Conservation (phyloP, 1,140 invertebrate species). For the Drosophila bifasciata region DNA sequence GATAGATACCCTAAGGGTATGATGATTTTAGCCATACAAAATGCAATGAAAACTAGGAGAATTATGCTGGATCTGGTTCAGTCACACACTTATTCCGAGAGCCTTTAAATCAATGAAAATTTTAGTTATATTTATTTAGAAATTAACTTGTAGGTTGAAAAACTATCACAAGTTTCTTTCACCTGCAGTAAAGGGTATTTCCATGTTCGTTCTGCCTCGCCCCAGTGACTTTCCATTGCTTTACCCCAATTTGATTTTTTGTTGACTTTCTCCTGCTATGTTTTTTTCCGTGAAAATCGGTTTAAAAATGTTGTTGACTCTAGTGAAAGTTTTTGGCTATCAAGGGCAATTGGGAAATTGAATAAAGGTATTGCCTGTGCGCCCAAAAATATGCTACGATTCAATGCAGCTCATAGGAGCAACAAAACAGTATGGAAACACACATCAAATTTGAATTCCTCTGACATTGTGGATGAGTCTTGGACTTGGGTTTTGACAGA, state of each 20-base stretch:
- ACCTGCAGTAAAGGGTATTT: neutral
- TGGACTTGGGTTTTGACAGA: neutral
- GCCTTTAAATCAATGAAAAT: too few species aligned
- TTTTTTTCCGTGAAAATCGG: conserved; percentile 21
- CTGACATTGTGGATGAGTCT: conserved; percentile 9
- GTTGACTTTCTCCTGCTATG: conserved; percentile 11
- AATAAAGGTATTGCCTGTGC: conserved; percentile 24
- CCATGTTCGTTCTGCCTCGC: too few species aligned
- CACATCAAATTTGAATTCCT: conserved; percentile 6
- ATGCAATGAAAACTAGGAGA: neutral
- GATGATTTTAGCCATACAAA: neutral
- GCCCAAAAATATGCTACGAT: neutral
- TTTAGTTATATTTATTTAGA: too few species aligned
- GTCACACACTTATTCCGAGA: too few species aligned
- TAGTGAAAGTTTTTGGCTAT: conserved; percentile 29
- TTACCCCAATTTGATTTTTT: neutral
- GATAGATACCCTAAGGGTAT: conserved; percentile 2
- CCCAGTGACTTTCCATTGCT: too few species aligned
- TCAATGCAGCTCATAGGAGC: neutral
- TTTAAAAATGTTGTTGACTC: conserved; percentile 42
- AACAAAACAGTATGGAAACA: conserved; percentile 1
- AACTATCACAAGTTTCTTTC: too few species aligned
- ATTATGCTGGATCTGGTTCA: too few species aligned
- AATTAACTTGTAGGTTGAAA: too few species aligned
- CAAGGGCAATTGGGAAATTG: conserved; percentile 46